phyloP scores from a whole-genome alignment of 2,888 invertebrate genomes.

The Argyra leucocephala region DNA sequence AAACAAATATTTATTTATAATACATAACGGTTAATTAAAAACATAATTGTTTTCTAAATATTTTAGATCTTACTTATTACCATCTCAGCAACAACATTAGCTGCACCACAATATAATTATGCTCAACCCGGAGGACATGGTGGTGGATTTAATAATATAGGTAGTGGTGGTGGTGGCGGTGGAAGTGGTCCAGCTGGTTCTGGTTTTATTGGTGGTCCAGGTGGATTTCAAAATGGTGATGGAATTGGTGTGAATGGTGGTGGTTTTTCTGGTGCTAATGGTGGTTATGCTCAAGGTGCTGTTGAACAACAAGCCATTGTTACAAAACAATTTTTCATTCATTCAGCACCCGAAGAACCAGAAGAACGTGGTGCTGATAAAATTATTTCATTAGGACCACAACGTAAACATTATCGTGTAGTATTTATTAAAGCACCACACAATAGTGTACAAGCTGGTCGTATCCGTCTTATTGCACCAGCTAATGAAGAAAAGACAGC shows the following conservation, averaged over 20 bases:
- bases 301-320: slow-evolving; percentile 26
- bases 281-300: not conserved
- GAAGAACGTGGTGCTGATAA: slow-evolving; percentile 30
- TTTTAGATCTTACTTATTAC: not conserved
- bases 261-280: not conserved
- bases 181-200: not conserved
- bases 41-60: not conserved
- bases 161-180: slow-evolving; percentile 9
- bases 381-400: slow-evolving; percentile 23
- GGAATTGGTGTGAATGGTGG: slow-evolving; percentile 15
- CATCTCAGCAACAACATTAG: not conserved
- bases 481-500: slow-evolving; percentile 35
- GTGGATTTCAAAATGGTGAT: slow-evolving; percentile 9
- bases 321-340: slow-evolving; percentile 36
- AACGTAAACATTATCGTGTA: slow-evolving; percentile 35
- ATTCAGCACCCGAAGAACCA: slow-evolving; percentile 36
- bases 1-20: not conserved
- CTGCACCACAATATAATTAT: slow-evolving; percentile 12
- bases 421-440: slow-evolving; percentile 37
- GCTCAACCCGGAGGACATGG: not conserved
- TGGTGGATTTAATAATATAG: not conserved
- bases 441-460: slow-evolving; percentile 32
- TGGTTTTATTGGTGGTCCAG: slow-evolving; percentile 18
- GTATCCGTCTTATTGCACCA: slow-evolving; percentile 36
- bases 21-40: too few relatives aligned